These are phyloP conservation scores for Stomatorhinus ivindoensis DNA, from an alignment of 2,113 vertebrate genomes.

Conservation along the genomic window DNA sequence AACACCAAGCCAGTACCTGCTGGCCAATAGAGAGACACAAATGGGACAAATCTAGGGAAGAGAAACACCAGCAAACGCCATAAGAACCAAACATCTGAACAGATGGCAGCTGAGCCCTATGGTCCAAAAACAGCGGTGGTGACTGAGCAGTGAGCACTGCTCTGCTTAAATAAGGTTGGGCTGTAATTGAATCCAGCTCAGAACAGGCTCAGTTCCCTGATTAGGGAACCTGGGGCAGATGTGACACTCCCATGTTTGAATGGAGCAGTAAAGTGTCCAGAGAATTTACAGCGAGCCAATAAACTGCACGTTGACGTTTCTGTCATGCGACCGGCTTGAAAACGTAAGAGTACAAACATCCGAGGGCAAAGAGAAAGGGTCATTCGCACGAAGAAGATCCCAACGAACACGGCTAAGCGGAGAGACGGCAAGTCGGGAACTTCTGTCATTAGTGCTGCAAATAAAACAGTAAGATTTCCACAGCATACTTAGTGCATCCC, in stretches of 20 bases:
- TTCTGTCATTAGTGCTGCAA: not conserved
- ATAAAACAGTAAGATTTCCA: not conserved
- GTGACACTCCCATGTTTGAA: not conserved
- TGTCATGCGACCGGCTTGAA: not conserved
- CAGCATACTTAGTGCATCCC: not conserved
- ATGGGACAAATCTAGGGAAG: no score
- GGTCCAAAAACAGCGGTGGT: no score
- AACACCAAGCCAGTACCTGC: not conserved
- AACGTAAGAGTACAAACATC: not conserved
- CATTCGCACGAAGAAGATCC: not conserved
- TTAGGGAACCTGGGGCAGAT: not conserved
- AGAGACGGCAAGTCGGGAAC: not conserved
- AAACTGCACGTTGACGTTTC: not conserved
- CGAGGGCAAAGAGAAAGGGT: not conserved
- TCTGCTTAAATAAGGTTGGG: no score
- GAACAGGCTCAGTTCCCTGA: not conserved
- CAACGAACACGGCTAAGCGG: not conserved
- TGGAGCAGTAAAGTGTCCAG: not conserved
- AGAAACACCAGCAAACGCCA: no score
- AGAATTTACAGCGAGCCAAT: not conserved
- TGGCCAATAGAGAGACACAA: not conserved
- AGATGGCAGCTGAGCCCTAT: not conserved
- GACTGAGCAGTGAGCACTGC: no score
- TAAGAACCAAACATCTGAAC: not conserved
- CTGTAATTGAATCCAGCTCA: no score